Evolutionary conservation across 2,797 vertebrate species (phyloP).

Genomic region (Peromyscus nudipes): DNA sequence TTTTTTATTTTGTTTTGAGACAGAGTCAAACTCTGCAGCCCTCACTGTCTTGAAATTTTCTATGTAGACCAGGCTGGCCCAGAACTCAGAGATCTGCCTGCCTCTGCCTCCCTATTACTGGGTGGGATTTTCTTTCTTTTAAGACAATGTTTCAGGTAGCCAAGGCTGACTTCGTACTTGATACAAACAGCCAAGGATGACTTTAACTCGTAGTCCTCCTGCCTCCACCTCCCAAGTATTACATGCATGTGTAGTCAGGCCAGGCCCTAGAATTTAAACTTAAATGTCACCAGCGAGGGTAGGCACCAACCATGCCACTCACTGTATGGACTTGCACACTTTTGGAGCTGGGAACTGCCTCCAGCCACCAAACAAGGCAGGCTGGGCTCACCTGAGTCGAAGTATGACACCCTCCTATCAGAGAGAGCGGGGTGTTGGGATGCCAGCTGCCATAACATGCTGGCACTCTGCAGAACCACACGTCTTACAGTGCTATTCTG

Average conservation of each 20-base stretch:
- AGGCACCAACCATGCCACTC: not conserved
- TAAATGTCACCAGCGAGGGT: not conserved
- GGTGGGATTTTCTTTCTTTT: not conserved
- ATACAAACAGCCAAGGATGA: not conserved
- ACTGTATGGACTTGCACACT: rapidly evolving
- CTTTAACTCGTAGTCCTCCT: not conserved
- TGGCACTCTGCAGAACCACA: not conserved
- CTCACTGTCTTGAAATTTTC: not conserved
- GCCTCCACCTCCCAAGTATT: not conserved
- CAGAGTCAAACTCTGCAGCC: not conserved
- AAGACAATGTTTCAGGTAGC: not conserved
- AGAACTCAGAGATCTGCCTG: not conserved
- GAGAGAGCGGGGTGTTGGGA: not conserved
- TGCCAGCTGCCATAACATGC: not conserved
- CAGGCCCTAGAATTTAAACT: not conserved
- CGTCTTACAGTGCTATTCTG: too few species aligned
- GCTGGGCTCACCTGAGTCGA: not conserved
- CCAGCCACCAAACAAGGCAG: not conserved
- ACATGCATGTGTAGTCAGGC: not conserved
- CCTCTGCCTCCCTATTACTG: too few species aligned
- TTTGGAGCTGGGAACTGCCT: not conserved
- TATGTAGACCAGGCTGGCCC: not conserved
- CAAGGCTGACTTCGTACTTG: not conserved
- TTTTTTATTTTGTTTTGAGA: not conserved
- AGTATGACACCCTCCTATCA: rapidly evolving